Conservation (phyloP, 2,113 vertebrate genomes). For the Cyanoramphus novaezelandiae region DNA sequence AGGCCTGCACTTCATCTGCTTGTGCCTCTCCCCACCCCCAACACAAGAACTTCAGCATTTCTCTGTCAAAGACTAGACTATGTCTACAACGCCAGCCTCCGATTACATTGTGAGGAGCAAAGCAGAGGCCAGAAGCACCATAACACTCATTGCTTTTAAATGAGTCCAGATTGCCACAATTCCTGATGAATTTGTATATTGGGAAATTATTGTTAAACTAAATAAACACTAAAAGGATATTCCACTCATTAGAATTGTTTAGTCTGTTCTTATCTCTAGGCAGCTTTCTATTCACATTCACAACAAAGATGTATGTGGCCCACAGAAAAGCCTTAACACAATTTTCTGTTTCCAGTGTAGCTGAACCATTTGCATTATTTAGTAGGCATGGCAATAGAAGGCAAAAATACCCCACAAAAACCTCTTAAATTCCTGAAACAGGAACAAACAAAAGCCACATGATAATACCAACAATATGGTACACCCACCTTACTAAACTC, state of each 20-base stretch:
- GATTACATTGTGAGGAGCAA: slow-evolving; percentile 22
- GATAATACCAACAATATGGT: accelerated
- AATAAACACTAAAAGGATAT: background rate
- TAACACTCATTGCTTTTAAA: background rate
- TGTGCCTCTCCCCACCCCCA: background rate
- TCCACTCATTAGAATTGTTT: background rate
- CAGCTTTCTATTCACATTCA: background rate
- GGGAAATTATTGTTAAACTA: background rate
- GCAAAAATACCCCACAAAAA: background rate
- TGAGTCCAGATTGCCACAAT: background rate
- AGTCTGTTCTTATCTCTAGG: background rate
- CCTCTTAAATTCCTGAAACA: background rate
- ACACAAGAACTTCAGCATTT: slow-evolving; percentile 28
- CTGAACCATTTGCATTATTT: background rate
- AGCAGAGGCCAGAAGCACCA: slow-evolving; percentile 61
- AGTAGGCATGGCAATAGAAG: background rate
- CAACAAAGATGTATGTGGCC: accelerated
- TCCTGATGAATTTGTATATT: background rate
- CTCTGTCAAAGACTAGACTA: slow-evolving; percentile 43
- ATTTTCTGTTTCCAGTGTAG: background rate
- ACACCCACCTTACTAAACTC: background rate
- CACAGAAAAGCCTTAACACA: background rate
- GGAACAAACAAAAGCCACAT: background rate
- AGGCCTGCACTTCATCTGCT: slow-evolving; percentile 75
- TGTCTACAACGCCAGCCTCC: slow-evolving; percentile 25